phyloP scores from a whole-genome alignment of 2,113 vertebrate genomes.

The Calcarius ornatus region DNA sequence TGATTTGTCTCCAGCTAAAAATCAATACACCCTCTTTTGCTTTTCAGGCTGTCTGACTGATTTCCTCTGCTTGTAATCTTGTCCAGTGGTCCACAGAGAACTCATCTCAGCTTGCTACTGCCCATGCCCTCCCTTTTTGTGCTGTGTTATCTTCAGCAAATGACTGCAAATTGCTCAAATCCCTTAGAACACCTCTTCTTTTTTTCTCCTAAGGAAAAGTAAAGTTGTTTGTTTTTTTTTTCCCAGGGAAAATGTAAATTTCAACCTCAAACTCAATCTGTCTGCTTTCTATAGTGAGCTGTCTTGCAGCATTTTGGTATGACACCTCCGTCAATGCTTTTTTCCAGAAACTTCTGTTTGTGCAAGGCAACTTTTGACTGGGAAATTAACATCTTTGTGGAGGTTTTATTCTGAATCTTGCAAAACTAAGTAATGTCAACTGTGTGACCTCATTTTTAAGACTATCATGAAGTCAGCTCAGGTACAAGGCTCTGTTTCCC shows the following conservation, averaged over 20 bases:
- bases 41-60: background rate
- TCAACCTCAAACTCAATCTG: background rate
- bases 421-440: background rate
- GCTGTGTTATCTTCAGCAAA: background rate
- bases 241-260: background rate
- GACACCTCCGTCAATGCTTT: background rate
- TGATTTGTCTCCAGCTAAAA: background rate
- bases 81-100: background rate
- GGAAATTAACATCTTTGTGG: background rate
- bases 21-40: rapidly evolving
- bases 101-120: background rate
- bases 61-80: background rate
- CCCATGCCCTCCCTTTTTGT: rapidly evolving
- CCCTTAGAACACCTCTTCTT: rapidly evolving
- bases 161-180: background rate
- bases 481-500: background rate
- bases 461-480: background rate
- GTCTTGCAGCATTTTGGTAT: background rate
- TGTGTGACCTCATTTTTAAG: rapidly evolving
- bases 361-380: background rate
- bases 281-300: background rate
- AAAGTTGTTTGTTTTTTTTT: too few relatives aligned
- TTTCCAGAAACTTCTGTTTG: background rate
- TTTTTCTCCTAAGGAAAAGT: background rate
- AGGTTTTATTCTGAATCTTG: background rate